Percentiles rank a stretch among this genome's conserved stretches.
Evolutionary conservation across 2,113 vertebrate species (phyloP).

Genomic region (Archilochus colubris): DNA sequence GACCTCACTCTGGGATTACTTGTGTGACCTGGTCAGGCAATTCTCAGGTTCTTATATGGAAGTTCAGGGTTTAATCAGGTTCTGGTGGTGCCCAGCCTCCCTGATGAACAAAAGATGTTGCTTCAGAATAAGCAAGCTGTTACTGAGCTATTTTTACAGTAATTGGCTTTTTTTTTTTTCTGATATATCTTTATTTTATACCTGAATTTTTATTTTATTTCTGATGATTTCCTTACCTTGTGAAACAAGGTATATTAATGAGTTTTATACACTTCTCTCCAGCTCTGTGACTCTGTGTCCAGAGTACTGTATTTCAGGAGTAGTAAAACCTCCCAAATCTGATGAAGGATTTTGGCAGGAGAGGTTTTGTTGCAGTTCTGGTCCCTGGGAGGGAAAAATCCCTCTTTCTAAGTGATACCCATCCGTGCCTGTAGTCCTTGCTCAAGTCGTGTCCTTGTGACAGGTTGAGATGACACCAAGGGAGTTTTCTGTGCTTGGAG

Average conservation of each 20-base stretch:
- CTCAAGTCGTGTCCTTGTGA: not conserved
- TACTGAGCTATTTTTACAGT: not conserved
- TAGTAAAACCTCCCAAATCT: not conserved
- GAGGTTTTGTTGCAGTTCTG: not conserved
- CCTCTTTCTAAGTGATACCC: not conserved
- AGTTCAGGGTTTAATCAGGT: not conserved
- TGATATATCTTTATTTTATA: not conserved
- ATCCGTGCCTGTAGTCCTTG: not conserved
- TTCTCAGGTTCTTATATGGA: not conserved
- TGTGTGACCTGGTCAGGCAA: not conserved
- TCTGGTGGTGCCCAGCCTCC: not conserved
- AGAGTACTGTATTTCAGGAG: not conserved
- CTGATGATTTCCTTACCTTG: not conserved
- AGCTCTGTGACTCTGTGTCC: not conserved
- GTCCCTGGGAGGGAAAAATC: not conserved
- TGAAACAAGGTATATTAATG: not conserved
- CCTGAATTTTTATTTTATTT: not conserved
- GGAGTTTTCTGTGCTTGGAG: not conserved
- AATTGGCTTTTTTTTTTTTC: not conserved
- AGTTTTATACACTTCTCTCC: not conserved
- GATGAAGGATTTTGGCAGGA: not conserved
- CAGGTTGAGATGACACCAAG: not conserved
- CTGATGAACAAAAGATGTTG: not conserved
- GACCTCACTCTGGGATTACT: not conserved
- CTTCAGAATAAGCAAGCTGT: not conserved